Percentiles rank a stretch among this genome's conserved stretches.
Conservation (phyloP, 2,113 vertebrate genomes). For the Loxodonta africana region DNA sequence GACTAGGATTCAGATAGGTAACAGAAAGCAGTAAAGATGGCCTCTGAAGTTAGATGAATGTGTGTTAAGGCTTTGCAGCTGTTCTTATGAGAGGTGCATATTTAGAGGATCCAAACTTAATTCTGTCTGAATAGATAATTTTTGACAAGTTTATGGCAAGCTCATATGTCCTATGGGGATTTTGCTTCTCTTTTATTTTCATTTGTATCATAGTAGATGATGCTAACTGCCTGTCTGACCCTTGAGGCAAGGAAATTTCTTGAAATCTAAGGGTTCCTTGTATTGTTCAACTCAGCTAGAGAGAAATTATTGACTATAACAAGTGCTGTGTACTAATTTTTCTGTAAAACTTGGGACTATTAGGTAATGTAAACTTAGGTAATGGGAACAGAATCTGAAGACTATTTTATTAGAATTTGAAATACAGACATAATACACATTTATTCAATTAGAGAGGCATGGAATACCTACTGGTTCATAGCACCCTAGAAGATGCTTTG, state of each 20-base stretch:
- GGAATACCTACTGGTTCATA: background rate
- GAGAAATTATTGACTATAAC: background rate
- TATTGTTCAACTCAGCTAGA: background rate
- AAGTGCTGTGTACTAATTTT: background rate
- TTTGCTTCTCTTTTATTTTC: conserved; percentile 61
- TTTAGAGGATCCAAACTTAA: background rate
- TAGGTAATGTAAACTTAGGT: background rate
- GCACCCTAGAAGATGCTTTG: background rate
- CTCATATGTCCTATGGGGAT: background rate
- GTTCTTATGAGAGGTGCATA: background rate
- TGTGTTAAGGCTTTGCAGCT: background rate
- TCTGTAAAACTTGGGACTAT: background rate
- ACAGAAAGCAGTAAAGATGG: background rate
- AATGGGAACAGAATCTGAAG: background rate
- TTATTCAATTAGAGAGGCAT: background rate
- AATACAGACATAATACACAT: background rate
- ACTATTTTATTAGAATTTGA: background rate
- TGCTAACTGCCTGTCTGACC: background rate
- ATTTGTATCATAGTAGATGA: background rate
- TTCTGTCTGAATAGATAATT: background rate
- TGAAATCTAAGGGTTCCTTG: background rate
- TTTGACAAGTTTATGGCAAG: conserved; percentile 2
- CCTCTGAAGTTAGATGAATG: background rate
- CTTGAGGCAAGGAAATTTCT: background rate
- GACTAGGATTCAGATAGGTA: background rate